Evolutionary conservation across 2,113 vertebrate genomes (phyloP).

Genomic region (Brevimyrus niger): DNA sequence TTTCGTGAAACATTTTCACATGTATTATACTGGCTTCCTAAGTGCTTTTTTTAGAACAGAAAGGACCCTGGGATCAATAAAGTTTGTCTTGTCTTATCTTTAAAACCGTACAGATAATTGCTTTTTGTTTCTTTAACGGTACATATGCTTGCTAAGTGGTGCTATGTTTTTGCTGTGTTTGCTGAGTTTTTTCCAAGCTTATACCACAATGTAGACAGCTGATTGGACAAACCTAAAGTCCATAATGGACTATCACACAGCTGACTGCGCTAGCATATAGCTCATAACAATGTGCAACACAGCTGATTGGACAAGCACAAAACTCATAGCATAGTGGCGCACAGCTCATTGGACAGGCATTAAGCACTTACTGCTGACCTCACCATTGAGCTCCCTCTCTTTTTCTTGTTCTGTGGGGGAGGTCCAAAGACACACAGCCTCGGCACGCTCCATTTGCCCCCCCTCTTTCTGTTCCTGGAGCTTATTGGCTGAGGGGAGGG

Average conservation of each 20-base stretch:
- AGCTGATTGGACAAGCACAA: not conserved
- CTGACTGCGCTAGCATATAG: not conserved
- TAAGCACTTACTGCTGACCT: not conserved
- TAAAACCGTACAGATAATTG: not conserved
- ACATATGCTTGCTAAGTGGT: not conserved
- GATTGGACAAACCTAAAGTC: not conserved
- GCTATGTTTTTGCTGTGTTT: not conserved
- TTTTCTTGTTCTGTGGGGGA: not conserved
- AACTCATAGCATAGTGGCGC: not conserved
- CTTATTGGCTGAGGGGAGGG: not conserved
- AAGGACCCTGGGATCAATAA: not conserved
- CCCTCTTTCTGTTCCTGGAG: not conserved
- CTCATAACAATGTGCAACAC: not conserved
- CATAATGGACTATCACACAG: not conserved
- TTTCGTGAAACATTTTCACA: not conserved
- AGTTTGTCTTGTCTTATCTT: not conserved
- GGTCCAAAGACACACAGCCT: not conserved
- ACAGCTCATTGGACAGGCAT: not conserved
- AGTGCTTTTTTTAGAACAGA: not conserved
- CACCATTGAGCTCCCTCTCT: not conserved
- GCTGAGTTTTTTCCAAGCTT: not conserved
- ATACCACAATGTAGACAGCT: not conserved
- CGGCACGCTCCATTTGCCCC: not conserved
- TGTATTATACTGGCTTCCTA: not conserved
- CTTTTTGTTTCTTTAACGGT: not conserved